Conservation (phyloP, 2,888 invertebrate genomes). For the Eudemis profundana region DNA sequence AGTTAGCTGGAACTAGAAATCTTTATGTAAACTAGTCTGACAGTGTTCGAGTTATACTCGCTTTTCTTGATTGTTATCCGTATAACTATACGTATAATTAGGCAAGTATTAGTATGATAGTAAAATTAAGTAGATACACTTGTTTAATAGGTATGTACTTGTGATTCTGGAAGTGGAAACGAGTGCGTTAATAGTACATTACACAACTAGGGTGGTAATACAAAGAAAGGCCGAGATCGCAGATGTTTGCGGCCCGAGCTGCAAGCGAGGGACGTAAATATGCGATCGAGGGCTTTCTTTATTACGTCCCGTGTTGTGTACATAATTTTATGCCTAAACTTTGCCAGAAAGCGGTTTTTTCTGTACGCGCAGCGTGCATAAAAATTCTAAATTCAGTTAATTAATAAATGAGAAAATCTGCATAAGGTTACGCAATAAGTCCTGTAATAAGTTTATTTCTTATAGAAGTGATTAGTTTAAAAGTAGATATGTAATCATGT, state of each 20-base stretch:
- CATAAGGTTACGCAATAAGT: slow-evolving; percentile 26
- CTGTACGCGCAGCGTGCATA: too few relatives aligned
- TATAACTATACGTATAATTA: neutral
- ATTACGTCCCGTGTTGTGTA: too few relatives aligned
- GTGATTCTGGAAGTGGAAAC: slow-evolving; percentile 10
- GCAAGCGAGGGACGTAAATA: too few relatives aligned
- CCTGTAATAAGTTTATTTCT: neutral
- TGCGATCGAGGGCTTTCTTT: too few relatives aligned
- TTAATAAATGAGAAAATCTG: slow-evolving; percentile 27
- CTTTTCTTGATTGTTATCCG: slow-evolving; percentile 18
- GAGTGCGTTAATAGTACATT: too few relatives aligned
- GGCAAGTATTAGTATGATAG: neutral
- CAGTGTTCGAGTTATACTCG: slow-evolving; percentile 26
- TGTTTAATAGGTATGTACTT: neutral
- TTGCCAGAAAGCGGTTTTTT: too few relatives aligned
- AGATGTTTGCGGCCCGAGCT: too few relatives aligned
- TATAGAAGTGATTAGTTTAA: slow-evolving; percentile 26
- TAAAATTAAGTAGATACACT: neutral
- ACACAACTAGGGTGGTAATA: too few relatives aligned
- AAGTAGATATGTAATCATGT: too few relatives aligned
- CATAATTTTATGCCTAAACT: too few relatives aligned
- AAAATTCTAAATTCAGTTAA: slow-evolving; percentile 12
- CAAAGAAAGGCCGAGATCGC: too few relatives aligned
- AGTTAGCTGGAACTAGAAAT: slow-evolving; percentile 30
- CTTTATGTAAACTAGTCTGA: slow-evolving; percentile 33